A percentile compares a stretch with the other conserved stretches of the same genome.
Evolutionary conservation across 2,888 invertebrate genomes (phyloP).

Genomic region (Rugalucina vietnamica): DNA sequence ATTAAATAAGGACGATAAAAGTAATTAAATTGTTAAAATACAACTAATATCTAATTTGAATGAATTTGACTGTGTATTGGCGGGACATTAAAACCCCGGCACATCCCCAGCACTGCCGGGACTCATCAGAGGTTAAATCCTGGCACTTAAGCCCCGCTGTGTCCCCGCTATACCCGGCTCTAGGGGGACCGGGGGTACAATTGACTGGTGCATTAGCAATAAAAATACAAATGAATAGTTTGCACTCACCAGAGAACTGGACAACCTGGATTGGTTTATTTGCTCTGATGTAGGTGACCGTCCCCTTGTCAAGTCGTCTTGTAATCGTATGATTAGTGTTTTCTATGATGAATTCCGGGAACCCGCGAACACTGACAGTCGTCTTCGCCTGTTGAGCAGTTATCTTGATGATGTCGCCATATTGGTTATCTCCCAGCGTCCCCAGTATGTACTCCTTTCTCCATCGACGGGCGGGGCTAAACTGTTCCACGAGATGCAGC

Average conservation of each 20-base stretch:
- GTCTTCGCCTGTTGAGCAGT: slow-evolving; percentile 7
- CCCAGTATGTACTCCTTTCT: slow-evolving; percentile 33
- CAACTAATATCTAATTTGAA: too few species aligned
- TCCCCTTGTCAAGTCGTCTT: slow-evolving; percentile 38
- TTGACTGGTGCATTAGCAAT: too few species aligned
- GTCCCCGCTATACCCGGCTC: too few species aligned
- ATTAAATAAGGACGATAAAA: too few species aligned
- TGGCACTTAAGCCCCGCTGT: too few species aligned
- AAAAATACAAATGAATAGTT: too few species aligned
- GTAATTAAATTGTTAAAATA: too few species aligned
- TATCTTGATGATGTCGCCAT: slow-evolving; percentile 52
- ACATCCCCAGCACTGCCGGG: too few species aligned
- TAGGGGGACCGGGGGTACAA: too few species aligned
- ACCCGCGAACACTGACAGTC: slow-evolving; percentile 34
- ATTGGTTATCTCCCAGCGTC: slow-evolving; percentile 21
- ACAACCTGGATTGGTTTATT: slow-evolving; percentile 43
- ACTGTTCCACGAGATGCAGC: slow-evolving; percentile 49
- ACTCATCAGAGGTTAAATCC: too few species aligned
- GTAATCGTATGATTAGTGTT: slow-evolving; percentile 15
- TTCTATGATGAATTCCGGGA: slow-evolving; percentile 18
- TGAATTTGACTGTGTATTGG: too few species aligned
- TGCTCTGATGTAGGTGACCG: slow-evolving; percentile 26
- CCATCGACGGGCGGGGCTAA: slow-evolving; percentile 48
- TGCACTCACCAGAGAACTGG: background rate
- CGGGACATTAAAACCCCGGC: too few species aligned